phyloP scores from a whole-genome alignment of 1,140 invertebrate genomes.

The Drosophila nebulosa region DNA sequence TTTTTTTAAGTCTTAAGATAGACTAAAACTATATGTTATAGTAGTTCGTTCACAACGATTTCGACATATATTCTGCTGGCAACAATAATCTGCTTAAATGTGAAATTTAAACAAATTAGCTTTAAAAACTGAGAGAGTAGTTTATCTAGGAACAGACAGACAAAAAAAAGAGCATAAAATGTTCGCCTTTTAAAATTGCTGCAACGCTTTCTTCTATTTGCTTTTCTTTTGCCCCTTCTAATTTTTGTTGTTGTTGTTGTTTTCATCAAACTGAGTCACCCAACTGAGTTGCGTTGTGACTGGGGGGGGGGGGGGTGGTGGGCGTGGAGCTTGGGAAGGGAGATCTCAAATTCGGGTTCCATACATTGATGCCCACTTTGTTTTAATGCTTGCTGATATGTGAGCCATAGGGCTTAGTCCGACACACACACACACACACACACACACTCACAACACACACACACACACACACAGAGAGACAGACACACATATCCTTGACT shows the following conservation, averaged over 20 bases:
- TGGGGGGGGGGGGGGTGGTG: background rate
- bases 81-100: too few relatives aligned
- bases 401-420: conserved; percentile 72
- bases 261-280: conserved; percentile 66
- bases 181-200: too few relatives aligned
- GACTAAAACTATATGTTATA: too few relatives aligned
- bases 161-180: too few relatives aligned
- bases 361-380: conserved; percentile 74
- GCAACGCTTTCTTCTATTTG: conserved; percentile 20
- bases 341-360: conserved; percentile 35
- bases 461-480: conserved; percentile 6
- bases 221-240: conserved; percentile 27
- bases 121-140: too few relatives aligned
- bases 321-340: too few relatives aligned
- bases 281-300: too few relatives aligned
- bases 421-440: conserved; percentile 34
- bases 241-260: background rate
- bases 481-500: conserved; percentile 10
- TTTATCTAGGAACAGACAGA: too few relatives aligned
- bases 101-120: too few relatives aligned
- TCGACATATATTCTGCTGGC: too few relatives aligned
- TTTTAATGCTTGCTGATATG: conserved; percentile 77
- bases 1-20: too few relatives aligned
- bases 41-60: too few relatives aligned
- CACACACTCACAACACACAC: conserved; percentile 16